These are phyloP conservation scores for Tragulus kanchil DNA, from an alignment of 2,113 vertebrate species.

Conservation along the genomic window DNA sequence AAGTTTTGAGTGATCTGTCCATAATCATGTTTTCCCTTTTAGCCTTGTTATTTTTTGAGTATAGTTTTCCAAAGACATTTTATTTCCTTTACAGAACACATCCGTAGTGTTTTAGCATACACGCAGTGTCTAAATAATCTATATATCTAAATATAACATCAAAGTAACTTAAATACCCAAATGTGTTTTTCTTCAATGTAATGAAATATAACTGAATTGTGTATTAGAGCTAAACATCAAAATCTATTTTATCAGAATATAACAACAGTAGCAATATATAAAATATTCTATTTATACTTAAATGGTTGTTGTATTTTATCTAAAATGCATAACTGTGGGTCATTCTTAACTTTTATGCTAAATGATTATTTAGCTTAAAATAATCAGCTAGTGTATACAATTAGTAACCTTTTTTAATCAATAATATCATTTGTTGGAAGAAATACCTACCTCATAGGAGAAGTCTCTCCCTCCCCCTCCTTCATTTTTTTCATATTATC, in stretches of 20 bases:
- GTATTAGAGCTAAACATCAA: neutral
- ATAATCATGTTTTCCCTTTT: neutral
- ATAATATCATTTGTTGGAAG: neutral
- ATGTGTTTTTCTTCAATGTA: neutral
- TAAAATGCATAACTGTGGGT: neutral
- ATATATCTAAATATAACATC: neutral
- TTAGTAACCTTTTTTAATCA: constrained; percentile 41
- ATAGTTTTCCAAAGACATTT: neutral
- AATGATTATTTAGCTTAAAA: constrained; percentile 2
- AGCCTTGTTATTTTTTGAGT: neutral
- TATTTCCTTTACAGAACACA: neutral
- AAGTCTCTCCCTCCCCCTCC: neutral
- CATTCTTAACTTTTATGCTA: neutral
- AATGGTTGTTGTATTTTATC: neutral
- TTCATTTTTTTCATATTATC: constrained; percentile 50
- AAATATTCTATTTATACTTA: constrained; percentile 40
- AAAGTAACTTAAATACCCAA: neutral
- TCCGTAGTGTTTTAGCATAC: neutral
- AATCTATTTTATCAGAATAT: neutral
- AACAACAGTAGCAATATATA: neutral
- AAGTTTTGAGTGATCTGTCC: neutral
- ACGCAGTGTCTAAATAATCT: neutral
- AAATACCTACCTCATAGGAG: constrained; percentile 55
- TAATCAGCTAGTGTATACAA: neutral
- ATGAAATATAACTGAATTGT: neutral